Percentiles rank a stretch among this genome's conserved stretches.
Evolutionary conservation across 2,888 invertebrate genomes (phyloP).

Genomic region (Thyatira batis): DNA sequence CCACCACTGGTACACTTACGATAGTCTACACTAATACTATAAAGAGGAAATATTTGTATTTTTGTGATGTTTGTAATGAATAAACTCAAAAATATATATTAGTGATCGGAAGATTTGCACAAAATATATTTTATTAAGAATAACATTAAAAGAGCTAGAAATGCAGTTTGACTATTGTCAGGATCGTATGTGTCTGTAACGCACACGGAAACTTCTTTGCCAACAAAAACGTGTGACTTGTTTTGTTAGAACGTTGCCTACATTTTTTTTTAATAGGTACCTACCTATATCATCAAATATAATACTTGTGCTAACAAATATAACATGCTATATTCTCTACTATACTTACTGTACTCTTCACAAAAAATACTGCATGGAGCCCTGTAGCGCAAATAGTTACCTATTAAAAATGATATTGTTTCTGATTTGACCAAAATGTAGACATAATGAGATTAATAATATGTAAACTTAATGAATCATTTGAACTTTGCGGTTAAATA

Average conservation of each 20-base stretch:
- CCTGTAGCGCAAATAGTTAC: too few relatives aligned
- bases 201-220: constrained; percentile 40
- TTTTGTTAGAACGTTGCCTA: constrained; percentile 30
- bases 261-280: constrained; percentile 25
- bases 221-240: constrained; percentile 33
- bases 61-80: too few relatives aligned
- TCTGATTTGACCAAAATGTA: background rate
- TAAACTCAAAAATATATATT: too few relatives aligned
- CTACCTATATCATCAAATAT: too few relatives aligned
- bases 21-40: too few relatives aligned
- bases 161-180: background rate
- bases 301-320: too few relatives aligned
- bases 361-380: background rate
- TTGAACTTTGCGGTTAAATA: background rate
- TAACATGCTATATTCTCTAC: too few relatives aligned
- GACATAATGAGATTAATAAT: background rate
- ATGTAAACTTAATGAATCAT: background rate
- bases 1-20: too few relatives aligned
- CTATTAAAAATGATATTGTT: too few relatives aligned
- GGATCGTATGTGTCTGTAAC: constrained; percentile 21
- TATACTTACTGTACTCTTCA: too few relatives aligned
- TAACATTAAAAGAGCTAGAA: background rate
- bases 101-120: too few relatives aligned
- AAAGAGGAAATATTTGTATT: too few relatives aligned
- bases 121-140: background rate